Base-by-base conservation (phyloP, 2,888 invertebrate genomes). In the Scrobipalpa atriplicella region DNA sequence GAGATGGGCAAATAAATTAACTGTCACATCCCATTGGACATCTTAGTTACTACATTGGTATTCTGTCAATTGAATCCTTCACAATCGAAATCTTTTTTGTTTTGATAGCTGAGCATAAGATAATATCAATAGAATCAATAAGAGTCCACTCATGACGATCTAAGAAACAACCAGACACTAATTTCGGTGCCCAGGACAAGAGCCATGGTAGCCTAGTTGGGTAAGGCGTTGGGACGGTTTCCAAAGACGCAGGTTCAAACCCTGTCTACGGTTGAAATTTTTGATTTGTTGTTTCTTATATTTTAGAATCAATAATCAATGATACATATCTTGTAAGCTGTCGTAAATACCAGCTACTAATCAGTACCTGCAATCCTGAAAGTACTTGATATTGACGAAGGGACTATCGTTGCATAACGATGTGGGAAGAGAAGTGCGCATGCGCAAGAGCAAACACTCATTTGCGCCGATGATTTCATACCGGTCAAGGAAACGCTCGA, bases 381-480 rank as follows among this genome's bases (percentile, higher is more conserved):
- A 54, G 21, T 11, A 56, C 21, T 29, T 21, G 54, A 56, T 21
- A 21, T 21, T 11, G 21, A 10, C 54, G 6, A 43, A 71, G 75
- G 76, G 78, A 68, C 71, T 76, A 78, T 73, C 74, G 75, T 85
- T 86, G 84, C 85, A 78, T 81, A 84, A 86, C 77, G 75, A 81
- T 76, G 79, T 81, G 79, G 81, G 83, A 85, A 80, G 81, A 79
- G 5, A 29, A 29, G 29, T 82, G 80, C 85, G 87, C 85, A 85
- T 87, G 83, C 88, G 81, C 75, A 72, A 78, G 73, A 84, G 82
- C 39, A 87, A 88, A 87, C 83, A 88, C 79, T 84, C 79, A 75
- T 82, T 79, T 80, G 77, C 79, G 79, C 71, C 75, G 86, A 87
- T 88, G 87, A 89, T 88, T 87, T 89, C 88, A 90, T 88, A 82